Conservation (phyloP, 2,888 invertebrate species). For the Pseudoips prasinana region DNA sequence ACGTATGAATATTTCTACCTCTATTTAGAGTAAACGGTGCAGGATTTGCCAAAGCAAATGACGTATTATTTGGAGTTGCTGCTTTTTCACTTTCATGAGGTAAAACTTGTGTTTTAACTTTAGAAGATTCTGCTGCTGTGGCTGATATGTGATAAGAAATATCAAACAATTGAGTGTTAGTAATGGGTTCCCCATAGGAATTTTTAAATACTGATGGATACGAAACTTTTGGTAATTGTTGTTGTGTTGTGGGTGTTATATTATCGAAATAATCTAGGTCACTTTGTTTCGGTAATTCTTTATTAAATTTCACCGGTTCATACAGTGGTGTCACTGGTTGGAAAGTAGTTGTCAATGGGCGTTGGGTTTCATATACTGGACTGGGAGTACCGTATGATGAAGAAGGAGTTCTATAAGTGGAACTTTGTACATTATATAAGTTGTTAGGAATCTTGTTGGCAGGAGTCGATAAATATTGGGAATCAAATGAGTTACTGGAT, state of each 20-base stretch:
- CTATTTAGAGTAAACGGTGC: slow-evolving; percentile 69
- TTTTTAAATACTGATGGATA: slow-evolving; percentile 64
- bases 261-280: slow-evolving; percentile 48
- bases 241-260: slow-evolving; percentile 43
- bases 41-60: slow-evolving; percentile 66
- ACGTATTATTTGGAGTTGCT: slow-evolving; percentile 44
- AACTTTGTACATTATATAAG: slow-evolving; percentile 36
- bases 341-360: slow-evolving; percentile 42
- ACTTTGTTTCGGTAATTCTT: slow-evolving; percentile 47
- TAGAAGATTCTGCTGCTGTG: slow-evolving; percentile 66
- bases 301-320: slow-evolving; percentile 46
- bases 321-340: slow-evolving; percentile 45
- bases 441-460: slow-evolving; percentile 26
- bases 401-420: slow-evolving; percentile 45
- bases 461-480: slow-evolving; percentile 33
- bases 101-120: slow-evolving; percentile 64
- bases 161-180: slow-evolving; percentile 52
- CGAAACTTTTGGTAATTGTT: slow-evolving; percentile 62
- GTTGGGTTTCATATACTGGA: slow-evolving; percentile 38
- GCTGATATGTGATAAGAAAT: slow-evolving; percentile 63
- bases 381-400: slow-evolving; percentile 35
- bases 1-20: slow-evolving; percentile 73
- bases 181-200: slow-evolving; percentile 71
- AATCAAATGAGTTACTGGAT: slow-evolving; percentile 17
- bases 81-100: slow-evolving; percentile 44